Evolutionary conservation across 2,113 vertebrate species (phyloP), one percentile per base, ranked within the genome.

Genomic region (Centropristis striata): DNA sequence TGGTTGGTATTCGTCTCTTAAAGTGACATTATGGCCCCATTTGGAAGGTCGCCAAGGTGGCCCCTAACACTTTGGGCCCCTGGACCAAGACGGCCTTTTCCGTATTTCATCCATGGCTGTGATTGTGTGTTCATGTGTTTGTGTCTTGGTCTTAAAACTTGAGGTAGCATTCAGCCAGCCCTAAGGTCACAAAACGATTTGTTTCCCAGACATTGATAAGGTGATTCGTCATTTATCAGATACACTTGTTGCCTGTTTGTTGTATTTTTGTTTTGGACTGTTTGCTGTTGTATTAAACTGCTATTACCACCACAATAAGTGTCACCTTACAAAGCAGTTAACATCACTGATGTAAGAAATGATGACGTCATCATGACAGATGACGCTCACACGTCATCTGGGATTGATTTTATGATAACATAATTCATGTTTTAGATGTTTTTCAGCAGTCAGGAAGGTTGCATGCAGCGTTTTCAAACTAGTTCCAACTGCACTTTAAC

Each of bases 161-260:
- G 32, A 71, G 27, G 23, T 37, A 15, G 25, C 23, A 63, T 59
- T 80, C 53, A 71, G 46, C 25, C 7, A 2, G 59, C 51, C 51
- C 65, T 28, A 4, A 57, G 55, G n/a, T 18, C 49, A 50, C 6
- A 53, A 20, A 46, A 58, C 70, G 14, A 44, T 23, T 28, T 21
- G 36, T 68, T 77, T n/a, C 37, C 41, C 21, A 42, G 41, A 58
- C 47, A 66, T 59, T 20, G n/a, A n/a, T 36, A 55, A 21, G 28
- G 41, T 20, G 10, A 28, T 27, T 50, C 59, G 42, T 63, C 60
- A 60, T 23, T 60, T 2, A 25, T 25, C 68, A 21, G 27, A 58
- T 46, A 20, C 23, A 28, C 23, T 1, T 18, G 36, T 21, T 42
- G 9, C 60, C 20, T 11, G 8, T 59, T 28, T 57, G 7, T 46